A percentile compares a stretch with the other conserved stretches of the same genome.
phyloP scores from a whole-genome alignment of 2,797 vertebrate species.

The Craterocephalus amniculus region DNA sequence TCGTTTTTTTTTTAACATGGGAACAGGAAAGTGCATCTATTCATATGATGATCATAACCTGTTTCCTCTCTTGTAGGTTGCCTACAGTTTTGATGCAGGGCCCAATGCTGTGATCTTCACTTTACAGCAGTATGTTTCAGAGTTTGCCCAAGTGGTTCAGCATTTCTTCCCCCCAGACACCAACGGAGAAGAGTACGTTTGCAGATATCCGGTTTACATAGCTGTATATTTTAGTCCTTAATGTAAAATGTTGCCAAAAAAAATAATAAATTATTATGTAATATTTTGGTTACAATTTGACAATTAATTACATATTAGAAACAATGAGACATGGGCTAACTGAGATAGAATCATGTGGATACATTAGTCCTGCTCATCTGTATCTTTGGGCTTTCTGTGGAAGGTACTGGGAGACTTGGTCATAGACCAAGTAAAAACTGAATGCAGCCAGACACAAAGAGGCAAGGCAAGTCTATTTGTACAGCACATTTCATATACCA shows the following conservation, averaged over 20 bases:
- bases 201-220: not conserved
- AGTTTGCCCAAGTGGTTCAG: slow-evolving; percentile 87
- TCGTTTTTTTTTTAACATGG: slow-evolving; percentile 20
- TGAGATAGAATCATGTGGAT: not conserved
- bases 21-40: slow-evolving; percentile 24
- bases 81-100: slow-evolving; percentile 95
- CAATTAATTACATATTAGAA: not conserved
- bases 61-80: slow-evolving; percentile 80
- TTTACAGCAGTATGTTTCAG: slow-evolving; percentile 83
- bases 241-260: not conserved
- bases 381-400: not conserved
- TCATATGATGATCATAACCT: not conserved
- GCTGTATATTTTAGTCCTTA: not conserved
- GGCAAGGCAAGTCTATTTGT: too few relatives aligned
- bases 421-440: not conserved
- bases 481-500: too few relatives aligned
- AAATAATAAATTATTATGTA: not conserved
- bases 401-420: not conserved
- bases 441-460: not conserved
- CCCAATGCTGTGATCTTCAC: slow-evolving; percentile 94
- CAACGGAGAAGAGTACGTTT: slow-evolving; percentile 88
- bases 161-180: slow-evolving; percentile 87
- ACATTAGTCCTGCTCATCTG: not conserved
- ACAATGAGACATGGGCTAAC: not conserved
- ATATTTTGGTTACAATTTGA: not conserved